phyloP scores from a whole-genome alignment of 2,113 vertebrate genomes.

The Petrocephalus microphthalmus region DNA sequence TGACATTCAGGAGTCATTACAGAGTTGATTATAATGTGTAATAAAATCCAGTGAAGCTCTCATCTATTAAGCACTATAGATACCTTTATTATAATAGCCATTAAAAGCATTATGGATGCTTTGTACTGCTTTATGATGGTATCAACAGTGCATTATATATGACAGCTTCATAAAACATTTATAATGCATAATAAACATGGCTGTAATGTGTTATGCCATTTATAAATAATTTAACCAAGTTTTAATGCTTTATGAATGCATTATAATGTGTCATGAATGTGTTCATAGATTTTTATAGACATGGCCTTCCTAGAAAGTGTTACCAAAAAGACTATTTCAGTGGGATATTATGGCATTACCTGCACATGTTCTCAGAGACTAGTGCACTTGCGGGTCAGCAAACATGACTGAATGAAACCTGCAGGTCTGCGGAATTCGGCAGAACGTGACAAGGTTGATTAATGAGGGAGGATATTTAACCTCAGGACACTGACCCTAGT shows the following conservation, averaged over 20 bases:
- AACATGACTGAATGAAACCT: neutral
- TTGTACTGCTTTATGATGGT: neutral
- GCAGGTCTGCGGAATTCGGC: neutral
- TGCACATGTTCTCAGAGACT: neutral
- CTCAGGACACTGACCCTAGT: conserved; percentile 12
- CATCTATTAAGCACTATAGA: too few relatives aligned
- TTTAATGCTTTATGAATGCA: neutral
- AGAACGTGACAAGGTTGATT: conserved; percentile 11
- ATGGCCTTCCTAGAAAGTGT: neutral
- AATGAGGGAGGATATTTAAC: conserved; percentile 21
- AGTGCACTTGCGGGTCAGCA: neutral
- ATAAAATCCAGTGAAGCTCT: too few relatives aligned
- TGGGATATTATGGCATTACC: neutral
- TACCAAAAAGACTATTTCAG: neutral
- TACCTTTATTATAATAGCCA: too few relatives aligned
- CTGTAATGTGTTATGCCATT: neutral
- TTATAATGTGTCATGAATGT: neutral
- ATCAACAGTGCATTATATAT: neutral
- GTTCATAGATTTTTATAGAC: neutral
- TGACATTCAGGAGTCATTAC: too few relatives aligned
- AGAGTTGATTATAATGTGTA: too few relatives aligned
- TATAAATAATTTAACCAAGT: neutral
- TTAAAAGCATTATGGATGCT: too few relatives aligned
- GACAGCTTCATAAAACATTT: neutral
- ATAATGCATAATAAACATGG: neutral